These are phyloP conservation scores for Aurelia sp. DNA, from an alignment of 30 jellyfish, hydroid and myxozoan genomes.

Conservation along the genomic window DNA sequence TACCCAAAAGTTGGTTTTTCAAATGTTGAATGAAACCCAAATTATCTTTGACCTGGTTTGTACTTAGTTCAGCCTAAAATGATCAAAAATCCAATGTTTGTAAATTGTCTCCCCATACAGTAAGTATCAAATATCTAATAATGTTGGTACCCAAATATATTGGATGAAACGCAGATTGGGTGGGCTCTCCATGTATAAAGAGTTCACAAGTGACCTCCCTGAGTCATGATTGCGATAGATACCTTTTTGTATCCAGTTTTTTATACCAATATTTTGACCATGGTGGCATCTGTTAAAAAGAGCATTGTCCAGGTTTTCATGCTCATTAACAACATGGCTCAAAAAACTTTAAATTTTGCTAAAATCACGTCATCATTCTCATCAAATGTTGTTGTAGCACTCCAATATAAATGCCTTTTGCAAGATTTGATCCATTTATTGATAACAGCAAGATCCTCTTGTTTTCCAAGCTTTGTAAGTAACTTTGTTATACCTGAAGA, in stretches of 20 bases:
- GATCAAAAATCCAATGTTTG: too few relatives aligned
- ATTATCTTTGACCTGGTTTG: too few relatives aligned
- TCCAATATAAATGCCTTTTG: constrained; percentile 41
- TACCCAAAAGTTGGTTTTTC: too few relatives aligned
- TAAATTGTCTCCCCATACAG: too few relatives aligned
- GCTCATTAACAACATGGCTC: constrained; percentile 30
- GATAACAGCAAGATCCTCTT: constrained; percentile 13
- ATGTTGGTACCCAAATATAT: too few relatives aligned
- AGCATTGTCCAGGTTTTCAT: constrained; percentile 24
- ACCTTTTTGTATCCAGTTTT: constrained; percentile 38
- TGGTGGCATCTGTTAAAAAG: constrained; percentile 33
- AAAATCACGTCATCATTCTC: constrained; percentile 46
- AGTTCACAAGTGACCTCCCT: not conserved
- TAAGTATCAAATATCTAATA: too few relatives aligned
- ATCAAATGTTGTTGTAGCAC: constrained; percentile 47
- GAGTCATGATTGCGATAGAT: too few relatives aligned
- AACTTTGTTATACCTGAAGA: constrained; percentile 4
- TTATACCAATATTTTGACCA: not conserved
- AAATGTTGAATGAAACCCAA: too few relatives aligned
- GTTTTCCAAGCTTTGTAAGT: constrained; percentile 26
- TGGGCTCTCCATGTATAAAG: too few relatives aligned
- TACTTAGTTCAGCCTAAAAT: too few relatives aligned
- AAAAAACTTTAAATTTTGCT: constrained; percentile 38
- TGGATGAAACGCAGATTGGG: too few relatives aligned
- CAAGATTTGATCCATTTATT: constrained; percentile 34